Evolutionary conservation across 2,888 invertebrate genomes (phyloP), one percentile per base, ranked within the genome.

Genomic region (Carcina quercana): DNA sequence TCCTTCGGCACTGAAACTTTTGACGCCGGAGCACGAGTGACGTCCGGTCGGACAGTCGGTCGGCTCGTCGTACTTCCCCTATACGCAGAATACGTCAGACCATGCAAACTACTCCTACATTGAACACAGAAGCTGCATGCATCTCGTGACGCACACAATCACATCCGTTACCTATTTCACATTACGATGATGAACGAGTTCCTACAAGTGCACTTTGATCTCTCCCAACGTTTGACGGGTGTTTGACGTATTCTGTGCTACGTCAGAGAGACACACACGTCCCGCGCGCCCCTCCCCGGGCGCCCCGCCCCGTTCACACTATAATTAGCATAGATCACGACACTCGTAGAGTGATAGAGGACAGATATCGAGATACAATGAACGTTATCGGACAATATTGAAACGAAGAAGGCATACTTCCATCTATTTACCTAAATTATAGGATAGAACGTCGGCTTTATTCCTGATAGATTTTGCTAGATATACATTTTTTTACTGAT

Each of bases 391-490:
- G 83, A 83, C 83, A 82, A 80, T 82, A 82, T 78, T 73, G 53
- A 70, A 72, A 72, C 63, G 68, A 71, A 68, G 60, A 75, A 76
- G 73, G 78, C 79, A 76, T 73, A 79, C 82, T 82, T 83, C 83
- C 80, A 74, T 72, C 74, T 78, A 72, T 69, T 75, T 67, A 76
- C 65, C 69, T 72, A 76, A 76, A 73, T 73, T 72, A 55, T 83
- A 82, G 74, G 62, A 71, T 82, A 80, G 75, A 73, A 71, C 62
- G 75, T 80, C 73, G 67, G 80, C 82, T 80, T 78, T 76, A 80
- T 76, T 79, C 80, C 82, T 69, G 72, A 74, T 83, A 83, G 83
- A 79, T 75, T 79, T 79, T 80, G 83, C 83, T 83, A 83, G 83
- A 82, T 74, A 68, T 64, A 64, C 68, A 70, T 79, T 69, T 42